Evolutionary conservation across 2,797 vertebrate species (phyloP).

Genomic region (Onychomys arenicola): DNA sequence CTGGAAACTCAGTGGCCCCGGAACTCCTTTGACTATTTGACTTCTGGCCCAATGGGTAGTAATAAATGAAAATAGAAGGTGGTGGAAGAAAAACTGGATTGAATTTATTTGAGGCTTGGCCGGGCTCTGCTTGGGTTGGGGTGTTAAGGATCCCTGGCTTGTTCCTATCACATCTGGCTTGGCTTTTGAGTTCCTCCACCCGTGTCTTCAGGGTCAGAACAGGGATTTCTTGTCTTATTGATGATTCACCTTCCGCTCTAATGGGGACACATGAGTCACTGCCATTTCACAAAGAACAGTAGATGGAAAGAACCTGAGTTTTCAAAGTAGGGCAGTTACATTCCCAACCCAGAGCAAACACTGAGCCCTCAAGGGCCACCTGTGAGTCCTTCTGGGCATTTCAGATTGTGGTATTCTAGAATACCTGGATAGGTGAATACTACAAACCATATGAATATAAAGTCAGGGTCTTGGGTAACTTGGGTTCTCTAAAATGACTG

Average conservation of each 20-base stretch:
- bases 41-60: conserved; percentile 50
- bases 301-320: conserved; percentile 9
- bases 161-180: background rate
- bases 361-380: background rate
- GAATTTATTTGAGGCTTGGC: conserved; percentile 64
- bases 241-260: conserved; percentile 53
- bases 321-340: background rate
- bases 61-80: conserved; percentile 75
- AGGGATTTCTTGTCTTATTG: background rate
- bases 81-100: conserved; percentile 55
- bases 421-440: background rate
- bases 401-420: background rate
- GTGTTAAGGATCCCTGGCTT: conserved; percentile 1
- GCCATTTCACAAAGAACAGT: conserved; percentile 11
- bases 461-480: background rate
- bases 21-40: conserved; percentile 71
- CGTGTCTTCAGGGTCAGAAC: background rate
- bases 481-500: background rate
- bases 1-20: conserved; percentile 41
- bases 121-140: background rate
- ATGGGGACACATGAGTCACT: conserved; percentile 56
- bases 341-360: background rate
- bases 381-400: background rate
- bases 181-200: conserved; percentile 4
- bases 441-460: background rate